These are phyloP conservation scores for Peribatodes rhomboidaria DNA, from an alignment of 2,888 invertebrate species.

Conservation along the genomic window DNA sequence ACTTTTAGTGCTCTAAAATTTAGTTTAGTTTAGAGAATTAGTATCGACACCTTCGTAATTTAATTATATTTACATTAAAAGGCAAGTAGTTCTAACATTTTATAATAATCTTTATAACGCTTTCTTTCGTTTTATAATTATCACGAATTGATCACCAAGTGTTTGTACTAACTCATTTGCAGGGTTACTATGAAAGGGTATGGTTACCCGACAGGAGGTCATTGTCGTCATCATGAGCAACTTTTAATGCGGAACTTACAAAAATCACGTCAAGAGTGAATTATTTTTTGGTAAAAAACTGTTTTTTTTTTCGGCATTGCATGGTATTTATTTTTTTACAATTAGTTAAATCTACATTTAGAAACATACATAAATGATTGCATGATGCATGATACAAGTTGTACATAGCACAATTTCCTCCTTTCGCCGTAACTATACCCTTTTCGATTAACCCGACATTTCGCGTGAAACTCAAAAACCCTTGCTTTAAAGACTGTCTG, in stretches of 20 bases:
- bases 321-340: too few species aligned
- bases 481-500: neutral
- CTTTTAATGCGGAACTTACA: neutral
- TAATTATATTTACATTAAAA: constrained; percentile 4
- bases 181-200: constrained; percentile 1
- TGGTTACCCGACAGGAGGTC: neutral
- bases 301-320: too few species aligned
- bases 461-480: neutral
- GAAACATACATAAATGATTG: too few species aligned
- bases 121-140: constrained; percentile 35
- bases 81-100: constrained; percentile 13
- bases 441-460: neutral
- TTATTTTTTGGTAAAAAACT: too few species aligned
- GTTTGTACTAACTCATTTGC: constrained; percentile 53
- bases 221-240: neutral
- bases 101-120: constrained; percentile 17
- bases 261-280: too few species aligned
- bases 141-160: constrained; percentile 50
- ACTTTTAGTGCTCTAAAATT: neutral
- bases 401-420: neutral
- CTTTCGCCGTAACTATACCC: neutral
- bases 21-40: neutral
- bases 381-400: too few species aligned
- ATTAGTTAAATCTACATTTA: too few species aligned
- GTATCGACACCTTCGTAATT: constrained; percentile 6